These are phyloP conservation scores for Manacus vitellinus DNA, from an alignment of 2,113 vertebrate genomes.

Conservation along the genomic window DNA sequence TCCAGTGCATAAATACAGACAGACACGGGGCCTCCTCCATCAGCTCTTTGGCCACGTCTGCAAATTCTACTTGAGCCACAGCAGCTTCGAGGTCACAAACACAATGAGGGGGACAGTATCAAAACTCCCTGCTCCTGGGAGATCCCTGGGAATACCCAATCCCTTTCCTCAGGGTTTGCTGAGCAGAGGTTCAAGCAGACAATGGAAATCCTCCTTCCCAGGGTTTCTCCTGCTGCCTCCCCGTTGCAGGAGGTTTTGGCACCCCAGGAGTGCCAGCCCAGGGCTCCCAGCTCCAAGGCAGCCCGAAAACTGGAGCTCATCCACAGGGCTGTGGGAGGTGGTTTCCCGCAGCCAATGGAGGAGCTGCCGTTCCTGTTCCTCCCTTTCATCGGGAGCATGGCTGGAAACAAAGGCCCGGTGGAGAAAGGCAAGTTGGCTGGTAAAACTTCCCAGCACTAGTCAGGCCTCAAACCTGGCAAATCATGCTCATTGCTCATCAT, in stretches of 20 bases:
- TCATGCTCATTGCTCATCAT: neutral
- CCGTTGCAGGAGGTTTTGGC: neutral
- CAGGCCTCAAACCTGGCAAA: neutral
- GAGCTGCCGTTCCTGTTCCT: neutral
- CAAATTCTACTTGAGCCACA: neutral
- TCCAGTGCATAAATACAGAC: neutral
- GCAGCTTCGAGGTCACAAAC: neutral
- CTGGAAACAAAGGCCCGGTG: constrained; percentile 17
- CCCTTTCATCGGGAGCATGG: neutral
- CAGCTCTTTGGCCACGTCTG: neutral
- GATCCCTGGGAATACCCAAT: fast-evolving
- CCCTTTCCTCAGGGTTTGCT: neutral
- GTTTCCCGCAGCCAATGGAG: neutral
- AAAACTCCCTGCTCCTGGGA: neutral
- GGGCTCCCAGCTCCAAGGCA: neutral
- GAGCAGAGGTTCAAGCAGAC: neutral
- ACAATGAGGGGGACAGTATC: fast-evolving
- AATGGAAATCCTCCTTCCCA: neutral
- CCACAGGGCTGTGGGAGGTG: constrained; percentile 6
- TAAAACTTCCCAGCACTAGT: neutral
- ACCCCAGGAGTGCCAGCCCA: fast-evolving
- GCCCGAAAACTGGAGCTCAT: neutral
- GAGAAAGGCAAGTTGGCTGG: neutral
- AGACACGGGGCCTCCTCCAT: neutral
- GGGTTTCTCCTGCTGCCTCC: neutral